Evolutionary conservation across 2,888 invertebrate species (phyloP).

Genomic region (Pseudococcus longispinus): DNA sequence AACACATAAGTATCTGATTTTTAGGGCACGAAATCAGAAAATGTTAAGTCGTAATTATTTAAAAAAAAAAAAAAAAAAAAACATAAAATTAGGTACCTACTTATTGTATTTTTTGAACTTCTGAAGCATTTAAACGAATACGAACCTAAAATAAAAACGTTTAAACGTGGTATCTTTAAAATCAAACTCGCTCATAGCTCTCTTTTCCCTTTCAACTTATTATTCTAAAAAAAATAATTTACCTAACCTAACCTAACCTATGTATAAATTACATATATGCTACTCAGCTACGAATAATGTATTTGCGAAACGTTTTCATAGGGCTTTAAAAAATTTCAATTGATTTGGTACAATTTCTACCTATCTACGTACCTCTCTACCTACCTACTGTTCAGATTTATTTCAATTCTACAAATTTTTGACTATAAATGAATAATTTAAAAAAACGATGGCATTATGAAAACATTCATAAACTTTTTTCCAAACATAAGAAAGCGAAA

Average conservation of each 20-base stretch:
- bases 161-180: conserved; percentile 17
- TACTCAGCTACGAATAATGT: neutral
- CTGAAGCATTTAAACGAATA: conserved; percentile 30
- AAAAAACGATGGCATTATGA: neutral
- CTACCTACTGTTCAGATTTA: too few species aligned
- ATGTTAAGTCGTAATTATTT: neutral
- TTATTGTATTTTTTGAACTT: conserved; percentile 28
- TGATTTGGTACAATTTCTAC: neutral
- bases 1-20: neutral
- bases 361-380: neutral
- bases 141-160: conserved; percentile 22
- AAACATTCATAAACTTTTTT: conserved; percentile 43
- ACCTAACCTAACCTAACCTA: neutral
- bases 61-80: neutral
- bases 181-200: neutral
- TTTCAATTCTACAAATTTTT: neutral
- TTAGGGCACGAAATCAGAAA: neutral
- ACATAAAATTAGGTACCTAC: conserved; percentile 11
- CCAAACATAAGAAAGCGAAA: conserved; percentile 10
- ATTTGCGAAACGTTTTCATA: neutral
- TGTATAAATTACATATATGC: neutral
- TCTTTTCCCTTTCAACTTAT: neutral
- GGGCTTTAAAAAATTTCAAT: too few species aligned
- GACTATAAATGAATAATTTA: neutral
- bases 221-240: neutral